Evolutionary conservation across 2,113 vertebrate species (phyloP), one percentile per base, ranked within the genome.

Genomic region (Centropus unirufus): DNA sequence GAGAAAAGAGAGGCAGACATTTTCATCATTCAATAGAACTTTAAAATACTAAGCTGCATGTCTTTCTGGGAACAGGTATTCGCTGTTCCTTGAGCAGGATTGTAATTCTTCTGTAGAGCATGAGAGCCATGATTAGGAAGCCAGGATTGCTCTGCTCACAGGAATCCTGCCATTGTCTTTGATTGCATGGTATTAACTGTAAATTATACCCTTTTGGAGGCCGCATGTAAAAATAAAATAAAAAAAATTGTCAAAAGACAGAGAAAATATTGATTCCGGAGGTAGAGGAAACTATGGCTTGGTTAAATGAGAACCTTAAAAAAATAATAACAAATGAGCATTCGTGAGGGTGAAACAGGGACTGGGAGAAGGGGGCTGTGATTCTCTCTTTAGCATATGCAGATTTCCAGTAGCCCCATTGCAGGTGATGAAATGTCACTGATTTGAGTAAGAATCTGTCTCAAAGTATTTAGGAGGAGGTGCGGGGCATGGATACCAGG

Each of bases 121-220:
- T 54, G 75, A 93, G 94, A 93, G 91, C 92, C 96, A 91, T 92
- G 96, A 96, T 97, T 95, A 97, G 94, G 90, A 95, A 98, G 97
- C 96, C 93, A 88, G 96, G 92, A 95, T 96, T 95, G 95, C 96
- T 96, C 92, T 34, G 89, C 81, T 97, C 93, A 68, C 92, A 93
- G 96, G 93, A 96, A 70, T 98, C 95, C 95, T 96, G 92, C 97
- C 97, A 96, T 97, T 97, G 97, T 98, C 97, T 97, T 96, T 98
- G 97, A 98, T 98, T 98, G 97, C 95, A 97, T 94, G 93, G 97
- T 98, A 97, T 98, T 98, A 98, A 95, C 93, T 27, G 85, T 97
- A 98, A 98, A 98, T 98, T 98, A 98, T 90, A 98, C 95, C 96
- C 96, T 98, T 98, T 95, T 93, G 97, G 96, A 98, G 96, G 90